Percentiles rank a stretch among this genome's conserved stretches.
phyloP scores from a whole-genome alignment of 2,797 vertebrate genomes.

The Sorex maritimensis region DNA sequence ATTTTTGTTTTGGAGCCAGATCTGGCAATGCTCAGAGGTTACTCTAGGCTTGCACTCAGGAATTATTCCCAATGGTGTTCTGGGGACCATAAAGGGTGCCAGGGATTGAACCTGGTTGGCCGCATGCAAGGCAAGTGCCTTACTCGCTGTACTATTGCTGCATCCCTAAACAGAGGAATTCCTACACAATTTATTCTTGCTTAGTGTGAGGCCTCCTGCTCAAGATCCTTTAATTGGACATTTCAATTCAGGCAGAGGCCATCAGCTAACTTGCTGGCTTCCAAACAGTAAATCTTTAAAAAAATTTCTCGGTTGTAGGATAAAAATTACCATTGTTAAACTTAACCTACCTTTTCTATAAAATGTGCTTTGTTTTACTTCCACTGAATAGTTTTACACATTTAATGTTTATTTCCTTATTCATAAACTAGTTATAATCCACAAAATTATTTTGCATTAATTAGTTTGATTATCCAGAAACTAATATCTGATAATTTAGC shows the following conservation, averaged over 20 bases:
- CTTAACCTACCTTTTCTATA: background rate
- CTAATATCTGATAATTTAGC: background rate
- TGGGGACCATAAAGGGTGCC: too few species aligned
- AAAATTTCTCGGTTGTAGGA: background rate
- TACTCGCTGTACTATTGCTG: too few species aligned
- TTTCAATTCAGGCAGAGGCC: background rate
- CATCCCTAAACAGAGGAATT: too few species aligned
- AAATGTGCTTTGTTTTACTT: constrained; percentile 16
- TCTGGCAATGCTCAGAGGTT: too few species aligned
- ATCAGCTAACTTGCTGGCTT: background rate
- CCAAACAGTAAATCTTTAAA: too few species aligned
- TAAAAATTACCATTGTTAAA: background rate
- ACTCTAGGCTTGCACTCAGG: too few species aligned
- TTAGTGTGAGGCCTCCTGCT: background rate
- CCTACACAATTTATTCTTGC: background rate
- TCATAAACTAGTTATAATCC: background rate
- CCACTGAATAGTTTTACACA: background rate
- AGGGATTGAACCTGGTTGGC: too few species aligned
- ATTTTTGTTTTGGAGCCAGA: too few species aligned
- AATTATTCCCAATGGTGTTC: too few species aligned
- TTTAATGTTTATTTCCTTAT: constrained; percentile 52
- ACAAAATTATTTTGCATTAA: background rate
- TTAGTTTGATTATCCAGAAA: background rate
- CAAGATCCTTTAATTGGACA: background rate
- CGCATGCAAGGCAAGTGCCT: too few species aligned